These are phyloP conservation scores for Hydractinia echinata DNA, from an alignment of 30 jellyfish, hydroid and myxozoan species.

Conservation along the genomic window DNA sequence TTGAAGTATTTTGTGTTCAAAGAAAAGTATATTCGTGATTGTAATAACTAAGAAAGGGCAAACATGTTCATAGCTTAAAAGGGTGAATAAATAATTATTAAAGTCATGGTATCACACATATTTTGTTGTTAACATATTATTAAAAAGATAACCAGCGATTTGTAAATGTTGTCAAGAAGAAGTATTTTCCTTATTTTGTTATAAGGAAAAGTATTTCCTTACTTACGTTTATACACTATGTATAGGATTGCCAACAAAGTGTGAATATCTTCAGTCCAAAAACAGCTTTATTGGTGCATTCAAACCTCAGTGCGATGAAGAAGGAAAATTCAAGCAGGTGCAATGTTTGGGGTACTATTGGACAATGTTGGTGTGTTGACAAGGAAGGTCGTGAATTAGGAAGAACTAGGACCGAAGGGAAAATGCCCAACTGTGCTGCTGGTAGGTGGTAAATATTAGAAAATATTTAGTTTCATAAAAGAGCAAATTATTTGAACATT, in stretches of 20 bases:
- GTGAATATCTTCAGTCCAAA: constrained; percentile 18
- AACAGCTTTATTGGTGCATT: constrained; percentile 24
- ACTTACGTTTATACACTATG: not conserved
- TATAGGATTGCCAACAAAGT: constrained; percentile 15
- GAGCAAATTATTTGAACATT: too few species aligned
- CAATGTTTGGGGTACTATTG: constrained; percentile 72
- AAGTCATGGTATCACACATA: too few species aligned
- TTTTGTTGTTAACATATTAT: too few species aligned
- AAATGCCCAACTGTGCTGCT: constrained; percentile 54
- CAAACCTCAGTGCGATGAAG: constrained; percentile 61
- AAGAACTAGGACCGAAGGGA: constrained; percentile 61
- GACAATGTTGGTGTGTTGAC: constrained; percentile 82
- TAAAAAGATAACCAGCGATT: too few species aligned
- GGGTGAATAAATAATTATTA: too few species aligned
- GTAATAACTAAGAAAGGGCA: too few species aligned
- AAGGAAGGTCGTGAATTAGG: constrained; percentile 68
- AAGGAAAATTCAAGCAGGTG: constrained; percentile 49
- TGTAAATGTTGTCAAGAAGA: too few species aligned
- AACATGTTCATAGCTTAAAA: too few species aligned
- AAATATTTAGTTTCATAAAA: not conserved
- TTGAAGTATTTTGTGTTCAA: not conserved
- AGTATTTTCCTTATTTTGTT: too few species aligned
- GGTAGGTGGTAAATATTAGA: constrained; percentile 17
- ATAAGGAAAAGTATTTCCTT: not conserved
- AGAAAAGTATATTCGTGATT: too few species aligned